phyloP scores from a whole-genome alignment of 2,888 invertebrate genomes.

The Drosophila meridiana region DNA sequence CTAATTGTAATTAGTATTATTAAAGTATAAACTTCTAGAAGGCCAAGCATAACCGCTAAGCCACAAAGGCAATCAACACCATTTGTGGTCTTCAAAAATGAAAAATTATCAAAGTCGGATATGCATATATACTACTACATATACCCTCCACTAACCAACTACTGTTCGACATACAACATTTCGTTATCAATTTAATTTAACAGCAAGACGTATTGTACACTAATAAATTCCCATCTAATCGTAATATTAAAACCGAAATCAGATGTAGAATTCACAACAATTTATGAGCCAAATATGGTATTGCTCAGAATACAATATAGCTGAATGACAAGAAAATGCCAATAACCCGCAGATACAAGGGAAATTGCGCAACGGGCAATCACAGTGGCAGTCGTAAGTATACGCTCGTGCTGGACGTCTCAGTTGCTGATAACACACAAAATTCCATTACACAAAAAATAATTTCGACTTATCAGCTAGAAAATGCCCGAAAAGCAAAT shows the following conservation, averaged over 20 bases:
- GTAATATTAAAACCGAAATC: conserved; percentile 11
- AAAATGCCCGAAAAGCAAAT: conserved; percentile 38
- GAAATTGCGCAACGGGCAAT: conserved; percentile 33
- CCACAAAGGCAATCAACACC: not conserved
- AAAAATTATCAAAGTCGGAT: conserved; percentile 13
- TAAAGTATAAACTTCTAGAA: not conserved
- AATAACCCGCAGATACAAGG: conserved; percentile 12
- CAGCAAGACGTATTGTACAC: conserved; percentile 10
- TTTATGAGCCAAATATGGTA: conserved; percentile 17
- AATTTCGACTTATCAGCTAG: conserved; percentile 25
- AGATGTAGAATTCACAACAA: conserved; percentile 3
- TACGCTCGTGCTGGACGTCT: conserved; percentile 5
- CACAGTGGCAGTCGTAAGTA: conserved; percentile 1
- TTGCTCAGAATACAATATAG: not conserved
- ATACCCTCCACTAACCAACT: not conserved
- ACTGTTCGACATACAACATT: conserved; percentile 12
- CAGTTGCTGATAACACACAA: conserved; percentile 44
- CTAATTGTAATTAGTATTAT: conserved; percentile 1
- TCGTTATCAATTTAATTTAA: conserved; percentile 28
- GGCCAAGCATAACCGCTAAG: not conserved
- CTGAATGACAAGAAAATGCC: conserved; percentile 1
- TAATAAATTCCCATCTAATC: conserved; percentile 25
- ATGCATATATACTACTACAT: not conserved
- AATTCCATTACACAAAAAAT: conserved; percentile 54
- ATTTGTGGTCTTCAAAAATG: conserved; percentile 21